Base-by-base conservation (phyloP, 2,797 vertebrate species). In the Sciurus carolinensis region DNA sequence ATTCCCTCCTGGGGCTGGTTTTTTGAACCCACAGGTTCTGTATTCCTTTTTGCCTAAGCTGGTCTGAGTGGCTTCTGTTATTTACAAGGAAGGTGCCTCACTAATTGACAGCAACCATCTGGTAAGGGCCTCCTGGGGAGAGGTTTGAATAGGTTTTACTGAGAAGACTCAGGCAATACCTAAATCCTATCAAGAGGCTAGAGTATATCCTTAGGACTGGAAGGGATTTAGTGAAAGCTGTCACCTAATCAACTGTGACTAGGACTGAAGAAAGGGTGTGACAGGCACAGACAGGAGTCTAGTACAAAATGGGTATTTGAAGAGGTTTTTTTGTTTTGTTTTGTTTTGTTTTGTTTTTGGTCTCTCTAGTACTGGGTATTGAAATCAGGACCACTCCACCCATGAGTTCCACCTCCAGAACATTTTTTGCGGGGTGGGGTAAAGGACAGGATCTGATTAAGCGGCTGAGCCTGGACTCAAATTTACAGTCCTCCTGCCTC, bases 131-230 rank as follows among this genome's bases (percentile, higher is more conserved):
- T 66, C 54, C 64, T 22, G 0, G 3, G 50, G 33, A 90, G 33
- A 72, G 95, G 54, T 66, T 93, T 82, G 57, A 92, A 67, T 59
- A 59, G 28, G 24, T 85, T 81, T 93, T 82, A 77, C 42, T 18
- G 83, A 87, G 87, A 93, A 89, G 84, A 42, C 79, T n/a, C 50
- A 0, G 75, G 75, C 80, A 94, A 94, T 84, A 73, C 33, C 76
- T 87, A 91, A 93, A 86, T 93, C 75, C 84, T 86, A 89, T 73
- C 87, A 79, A 86, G 44, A 85, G 82, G 44, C 44, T 87, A n/a
- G 59, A 94, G 77, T n/a, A 66, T 33, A 80, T 90, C 57, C 59
- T 90, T 22, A 84, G 57, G 80, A 84, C 67, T 59, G 86, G 92
- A 79, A 84, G 44, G 86, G 92, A 80, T 90, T 91, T 95, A 75